Base-by-base conservation (phyloP, 2,113 vertebrate genomes). In the Apteryx mantelli region DNA sequence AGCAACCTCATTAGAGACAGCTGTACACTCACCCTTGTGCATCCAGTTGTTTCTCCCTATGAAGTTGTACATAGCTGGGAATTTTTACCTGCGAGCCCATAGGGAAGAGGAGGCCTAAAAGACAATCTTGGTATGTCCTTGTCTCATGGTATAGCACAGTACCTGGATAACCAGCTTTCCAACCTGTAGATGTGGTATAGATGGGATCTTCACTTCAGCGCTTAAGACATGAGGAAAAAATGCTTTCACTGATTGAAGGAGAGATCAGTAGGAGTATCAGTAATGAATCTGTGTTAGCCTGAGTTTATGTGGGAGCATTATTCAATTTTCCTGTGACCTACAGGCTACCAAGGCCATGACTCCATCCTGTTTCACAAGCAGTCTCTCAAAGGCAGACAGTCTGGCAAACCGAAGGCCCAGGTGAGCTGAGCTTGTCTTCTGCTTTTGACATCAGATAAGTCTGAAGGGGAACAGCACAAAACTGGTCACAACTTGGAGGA, bases 101-200 rank as follows among this genome's bases (percentile, higher is more conserved):
- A 30, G 44, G 28, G 21, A 68, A 46, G 25, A 44, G 32, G 25
- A 32, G 34, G 53, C 34, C 42, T 71, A 3, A 7, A 58, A 53
- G 36, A 13, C 14, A 19, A 8, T 14, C n/a, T 74, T 4, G 0
- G 0, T 8, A 24, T 5, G 4, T 34, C 40, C 7, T 68, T 53
- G 52, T 20, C 52, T 63, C 36, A 40, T 10, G 7, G 24, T 69
- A 64, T 11, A 79, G 18, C 8, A 30, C 25, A 0, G 0, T 42
- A 64, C 11, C 28, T 68, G 40, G 36, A 21, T 68, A 73, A 53
- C 4, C 28, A 83, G 40, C 36, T 63, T 88, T 80, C 71, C 52
- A 76, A 32, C 3, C 28, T 66, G 20, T 48, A 46, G 12, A 40
- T 15, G 11, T 10, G 13, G 13, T 20, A 24, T 25, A 5, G 5